Evolutionary conservation across 30 jellyfish, hydroid and myxozoan genomes (phyloP), one percentile per base, ranked within the genome.

Genomic region (Pelagia noctiluca): DNA sequence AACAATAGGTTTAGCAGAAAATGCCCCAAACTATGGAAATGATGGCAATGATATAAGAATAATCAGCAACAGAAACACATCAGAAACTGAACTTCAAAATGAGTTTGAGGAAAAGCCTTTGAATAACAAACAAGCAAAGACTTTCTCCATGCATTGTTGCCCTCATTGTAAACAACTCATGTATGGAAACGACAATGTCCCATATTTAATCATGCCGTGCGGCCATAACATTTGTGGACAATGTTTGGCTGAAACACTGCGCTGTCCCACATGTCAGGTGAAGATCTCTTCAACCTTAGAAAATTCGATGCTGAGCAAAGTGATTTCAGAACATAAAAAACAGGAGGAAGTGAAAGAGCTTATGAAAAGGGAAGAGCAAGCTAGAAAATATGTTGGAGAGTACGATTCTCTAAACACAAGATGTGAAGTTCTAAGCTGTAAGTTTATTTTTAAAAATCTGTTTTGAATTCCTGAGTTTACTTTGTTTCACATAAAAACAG

Each of bases 351-450:
- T 49, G 46, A 75, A 86, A 78, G 88, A 76, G 47, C 86, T 68
- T 28, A 82, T 80, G 0, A 47, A 53, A 26, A 53, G 70, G 38
- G 90, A 86, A 66, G 71, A 64, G 34, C 68, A 71, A n/a, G 90
- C 86, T 21, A 64, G 83, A 24, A 86, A 86, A 77, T 86, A 63
- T 67, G 68, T 71, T 23, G 77, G 67, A 3, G 96, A 86, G 46
- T 86, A 75, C 66, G 96, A 86, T 66, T 76, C 96, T 1, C 32
- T 86, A 24, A 86, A 75, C 53, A 76, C 86, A 54, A 75, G 96
- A 75, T 65, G 50, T 77, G 82, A 75, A 12, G 90, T 86, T 33
- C 49, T 86, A 34, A 77, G 86, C 60, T 63, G 96, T 86, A 64
- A 75, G 90, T 64, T 4, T 52, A 10, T 42, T 5, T 5, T 42